phyloP scores from a whole-genome alignment of 2,113 vertebrate genomes.

The Hydropotes inermis region DNA sequence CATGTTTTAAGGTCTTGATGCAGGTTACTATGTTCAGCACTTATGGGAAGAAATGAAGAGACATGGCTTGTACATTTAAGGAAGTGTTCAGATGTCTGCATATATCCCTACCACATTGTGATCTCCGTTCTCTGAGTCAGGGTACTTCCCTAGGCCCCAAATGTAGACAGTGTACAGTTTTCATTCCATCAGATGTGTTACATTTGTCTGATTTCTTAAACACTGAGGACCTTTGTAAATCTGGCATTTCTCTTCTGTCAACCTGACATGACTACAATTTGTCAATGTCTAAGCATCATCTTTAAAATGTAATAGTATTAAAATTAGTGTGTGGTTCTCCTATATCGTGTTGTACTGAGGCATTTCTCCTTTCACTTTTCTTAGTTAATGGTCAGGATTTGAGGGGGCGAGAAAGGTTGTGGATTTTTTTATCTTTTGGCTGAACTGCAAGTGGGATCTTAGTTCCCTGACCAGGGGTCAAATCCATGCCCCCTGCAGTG shows the following conservation, averaged over 20 bases:
- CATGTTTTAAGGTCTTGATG: neutral
- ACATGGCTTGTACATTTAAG: neutral
- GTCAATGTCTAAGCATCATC: neutral
- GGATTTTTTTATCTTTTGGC: neutral
- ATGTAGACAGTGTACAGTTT: neutral
- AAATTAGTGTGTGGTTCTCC: neutral
- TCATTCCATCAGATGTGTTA: neutral
- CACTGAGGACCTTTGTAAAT: neutral
- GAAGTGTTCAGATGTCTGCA: neutral
- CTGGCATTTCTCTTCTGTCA: neutral
- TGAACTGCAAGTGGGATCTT: neutral
- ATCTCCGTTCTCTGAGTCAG: neutral
- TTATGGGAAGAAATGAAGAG: neutral
- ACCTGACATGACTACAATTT: neutral
- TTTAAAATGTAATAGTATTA: neutral
- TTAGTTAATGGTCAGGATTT: neutral
- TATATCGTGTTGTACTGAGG: neutral
- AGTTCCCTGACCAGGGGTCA: no score
- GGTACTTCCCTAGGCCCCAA: neutral
- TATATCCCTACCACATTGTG: neutral
- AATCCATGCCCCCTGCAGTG: no score
- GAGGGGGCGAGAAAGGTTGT: neutral
- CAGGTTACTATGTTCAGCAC: neutral
- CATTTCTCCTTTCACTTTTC: neutral
- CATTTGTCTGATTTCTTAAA: neutral